A percentile compares a stretch with the other conserved stretches of the same genome.
These are phyloP conservation scores for Lonchura striata DNA, from an alignment of 2,113 vertebrate species.

Conservation along the genomic window DNA sequence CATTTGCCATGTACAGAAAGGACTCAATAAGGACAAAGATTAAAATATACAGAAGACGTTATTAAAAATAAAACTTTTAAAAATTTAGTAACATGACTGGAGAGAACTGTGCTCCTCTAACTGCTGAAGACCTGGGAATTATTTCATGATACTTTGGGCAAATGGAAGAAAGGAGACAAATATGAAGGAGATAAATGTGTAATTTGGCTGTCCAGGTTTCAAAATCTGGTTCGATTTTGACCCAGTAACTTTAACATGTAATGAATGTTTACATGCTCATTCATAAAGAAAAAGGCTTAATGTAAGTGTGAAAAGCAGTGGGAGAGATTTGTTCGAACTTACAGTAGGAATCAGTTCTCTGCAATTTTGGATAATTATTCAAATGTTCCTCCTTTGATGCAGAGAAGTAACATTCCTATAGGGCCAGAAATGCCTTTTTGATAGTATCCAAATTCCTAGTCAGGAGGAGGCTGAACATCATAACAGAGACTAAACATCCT, in stretches of 20 bases:
- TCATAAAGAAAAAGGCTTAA: slow-evolving; percentile 1
- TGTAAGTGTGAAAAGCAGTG: slow-evolving; percentile 26
- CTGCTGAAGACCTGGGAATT: background rate
- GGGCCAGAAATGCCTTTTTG: slow-evolving; percentile 24
- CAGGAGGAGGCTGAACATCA: background rate
- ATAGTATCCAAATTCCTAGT: background rate
- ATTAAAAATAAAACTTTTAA: background rate
- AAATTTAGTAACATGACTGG: background rate
- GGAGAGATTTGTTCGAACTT: slow-evolving; percentile 45
- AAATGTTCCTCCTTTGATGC: slow-evolving; percentile 44
- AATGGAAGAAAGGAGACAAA: background rate
- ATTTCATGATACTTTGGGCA: background rate
- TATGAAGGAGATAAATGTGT: background rate
- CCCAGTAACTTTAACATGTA: background rate
- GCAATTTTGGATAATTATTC: slow-evolving; percentile 32
- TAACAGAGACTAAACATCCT: background rate
- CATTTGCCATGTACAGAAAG: background rate
- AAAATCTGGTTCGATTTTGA: slow-evolving; percentile 29
- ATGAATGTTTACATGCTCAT: background rate
- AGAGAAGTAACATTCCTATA: slow-evolving; percentile 14
- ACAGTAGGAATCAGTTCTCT: slow-evolving; percentile 42
- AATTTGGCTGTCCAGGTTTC: background rate
- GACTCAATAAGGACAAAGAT: background rate
- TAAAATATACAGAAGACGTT: background rate
- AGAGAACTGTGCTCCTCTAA: background rate